Base-by-base conservation (phyloP, 2,888 invertebrate species). In the Drosophila limbata region DNA sequence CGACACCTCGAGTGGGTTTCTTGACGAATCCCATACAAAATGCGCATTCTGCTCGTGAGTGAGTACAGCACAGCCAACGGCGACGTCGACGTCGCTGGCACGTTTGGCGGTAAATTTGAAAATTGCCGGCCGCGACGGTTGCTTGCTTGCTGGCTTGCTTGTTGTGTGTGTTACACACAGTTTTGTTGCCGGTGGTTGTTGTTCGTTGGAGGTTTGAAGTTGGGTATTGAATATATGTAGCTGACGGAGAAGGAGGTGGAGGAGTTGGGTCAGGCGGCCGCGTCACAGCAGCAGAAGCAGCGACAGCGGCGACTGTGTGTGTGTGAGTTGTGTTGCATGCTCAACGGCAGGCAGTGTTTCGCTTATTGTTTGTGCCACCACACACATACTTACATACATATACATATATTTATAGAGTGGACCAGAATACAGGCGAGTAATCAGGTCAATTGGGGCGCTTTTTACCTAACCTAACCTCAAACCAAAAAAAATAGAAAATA, bases 1-100 rank as follows among this genome's bases (percentile, higher is more conserved):
- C 90, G 90, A 91, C 90, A 81, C 86, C 80, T 89, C 92, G 84
- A 93, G 95, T 95, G 95, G 95, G 95, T 94, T 95, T 94, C 94
- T 94, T 95, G 95, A 95, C 94, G 94, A 93, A 93, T 91, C 86
- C 91, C 90, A 92, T 91, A 90, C 89, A 90, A 92, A 92, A 90
- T 89, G 81, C 92, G 92, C 90, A 90, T 88, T 89, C 90, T 60
- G 55, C 56, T 81, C 92, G 84, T 92, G 92, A 91, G 91, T 92
- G 75, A 66, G 77, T 79, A 77, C 77, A 77, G 77, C 77, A 89
- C 90, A 80, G 86, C 77, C 80, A 84, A 70, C 84, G 78, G 68
- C 81, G 84, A 84, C 81, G 81, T 80, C 78, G 82, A 62, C 75
- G 75, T 84, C 82, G 83, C 84, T 77, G 80, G 79, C 62, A 73